Conservation (phyloP, 2,113 vertebrate genomes). For the Nannospalax galili region DNA sequence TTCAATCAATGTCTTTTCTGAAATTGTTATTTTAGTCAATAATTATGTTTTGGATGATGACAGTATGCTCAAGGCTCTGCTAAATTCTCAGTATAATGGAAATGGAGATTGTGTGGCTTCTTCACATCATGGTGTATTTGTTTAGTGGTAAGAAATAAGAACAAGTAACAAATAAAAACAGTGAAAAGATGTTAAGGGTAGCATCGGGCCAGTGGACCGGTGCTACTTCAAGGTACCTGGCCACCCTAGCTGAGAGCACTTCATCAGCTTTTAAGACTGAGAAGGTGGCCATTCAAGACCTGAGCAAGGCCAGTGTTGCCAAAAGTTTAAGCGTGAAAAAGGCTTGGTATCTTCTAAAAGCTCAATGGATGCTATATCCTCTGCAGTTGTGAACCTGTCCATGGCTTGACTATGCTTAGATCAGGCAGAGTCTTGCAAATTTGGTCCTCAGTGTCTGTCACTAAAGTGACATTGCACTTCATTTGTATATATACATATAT, state of each 20-base stretch:
- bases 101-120: not conserved
- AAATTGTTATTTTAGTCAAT: not conserved
- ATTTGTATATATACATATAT: too few species aligned
- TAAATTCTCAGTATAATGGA: slow-evolving; percentile 12
- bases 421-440: not conserved
- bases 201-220: not conserved
- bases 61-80: too few species aligned
- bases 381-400: not conserved
- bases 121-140: not conserved
- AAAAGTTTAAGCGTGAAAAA: not conserved
- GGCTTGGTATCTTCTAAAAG: not conserved
- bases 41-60: not conserved
- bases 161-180: not conserved
- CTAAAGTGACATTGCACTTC: too few species aligned
- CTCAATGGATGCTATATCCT: not conserved
- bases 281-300: not conserved
- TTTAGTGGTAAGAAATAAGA: not conserved
- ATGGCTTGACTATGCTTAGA: not conserved
- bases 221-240: not conserved
- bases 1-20: not conserved
- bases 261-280: not conserved
- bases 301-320: not conserved
- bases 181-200: not conserved
- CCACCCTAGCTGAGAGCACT: too few species aligned
- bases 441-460: not conserved